phyloP scores from a whole-genome alignment of 2,888 invertebrate genomes.

The Hypolimnas misippus region DNA sequence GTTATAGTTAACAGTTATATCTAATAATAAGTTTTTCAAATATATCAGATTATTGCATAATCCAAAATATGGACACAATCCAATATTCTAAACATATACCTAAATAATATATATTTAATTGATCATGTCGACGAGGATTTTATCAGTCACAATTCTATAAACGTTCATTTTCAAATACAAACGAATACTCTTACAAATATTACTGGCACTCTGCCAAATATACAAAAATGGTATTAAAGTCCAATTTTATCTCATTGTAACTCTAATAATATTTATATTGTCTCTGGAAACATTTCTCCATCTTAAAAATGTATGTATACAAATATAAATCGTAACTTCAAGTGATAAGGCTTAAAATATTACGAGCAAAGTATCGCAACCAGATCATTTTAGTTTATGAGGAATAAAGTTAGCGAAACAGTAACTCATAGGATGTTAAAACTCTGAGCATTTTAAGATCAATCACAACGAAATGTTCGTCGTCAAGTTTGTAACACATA shows the following conservation, averaged over 20 bases:
- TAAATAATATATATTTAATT: no score
- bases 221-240: neutral
- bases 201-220: neutral
- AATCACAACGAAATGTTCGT: neutral
- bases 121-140: no score
- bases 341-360: conserved; percentile 1
- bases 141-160: no score
- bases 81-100: no score
- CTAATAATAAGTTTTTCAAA: no score
- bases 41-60: no score
- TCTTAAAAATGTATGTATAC: neutral
- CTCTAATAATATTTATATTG: conserved; percentile 2
- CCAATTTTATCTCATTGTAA: neutral
- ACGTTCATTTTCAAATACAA: neutral
- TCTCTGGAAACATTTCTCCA: neutral
- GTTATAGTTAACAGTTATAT: no score
- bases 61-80: no score
- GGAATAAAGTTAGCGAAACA: conserved; percentile 7
- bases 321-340: conserved; percentile 7
- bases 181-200: neutral
- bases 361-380: neutral
- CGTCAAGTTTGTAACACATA: neutral
- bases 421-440: conserved; percentile 6
- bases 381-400: conserved; percentile 16
- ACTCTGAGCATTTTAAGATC: conserved; percentile 5